Evolutionary conservation across 2,888 invertebrate genomes (phyloP), one percentile per base, ranked within the genome.

Genomic region (Mesorhabditis spiculigera): DNA sequence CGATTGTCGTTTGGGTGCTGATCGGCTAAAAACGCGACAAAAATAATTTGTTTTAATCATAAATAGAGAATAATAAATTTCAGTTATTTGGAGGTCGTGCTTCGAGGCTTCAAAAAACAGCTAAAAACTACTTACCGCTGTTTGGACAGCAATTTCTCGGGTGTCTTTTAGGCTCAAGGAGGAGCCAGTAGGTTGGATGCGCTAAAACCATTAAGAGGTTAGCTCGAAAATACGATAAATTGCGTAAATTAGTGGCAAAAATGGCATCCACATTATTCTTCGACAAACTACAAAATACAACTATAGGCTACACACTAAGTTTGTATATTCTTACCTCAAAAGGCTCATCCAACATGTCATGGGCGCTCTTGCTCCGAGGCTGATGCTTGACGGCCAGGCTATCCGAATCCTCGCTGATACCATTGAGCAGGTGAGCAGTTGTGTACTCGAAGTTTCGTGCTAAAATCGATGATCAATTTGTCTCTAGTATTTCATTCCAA

Each of bases 381-480:
- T 50, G 58, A 13, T 50, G 58, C n/a, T 50, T 50, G n/a, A 50
- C 58, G 58, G 58, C 8, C 8, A 50, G 58, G n/a, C 58, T 50
- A 50, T 50, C 58, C 58, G 58, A 10, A 50, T 50, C 58, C 58
- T 50, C 58, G 8, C n/a, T 50, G 58, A 50, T 50, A 2, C 58
- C 58, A 50, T 50, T 50, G 10, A 50, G n/a, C 58, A 50, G n/a
- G n/a, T 50, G 58, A 13, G 10, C 58, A 50, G 8, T 50, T 50
- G 58, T 13, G 58, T 50, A 50, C n/a, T 50, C 58, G 3, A 50
- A 50, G 58, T 50, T 50, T 50, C 58, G 58, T 13, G 58, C 58
- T 50, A 50, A 50, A 50, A n/a, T 50, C n/a, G n/a, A 50, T 50
- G n/a, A 50, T 50, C n/a, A 50, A 50, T 50, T n/a, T 50, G n/a